These are phyloP conservation scores for Drosophila quinaria DNA, from an alignment of 2,888 invertebrate genomes.

Conservation along the genomic window DNA sequence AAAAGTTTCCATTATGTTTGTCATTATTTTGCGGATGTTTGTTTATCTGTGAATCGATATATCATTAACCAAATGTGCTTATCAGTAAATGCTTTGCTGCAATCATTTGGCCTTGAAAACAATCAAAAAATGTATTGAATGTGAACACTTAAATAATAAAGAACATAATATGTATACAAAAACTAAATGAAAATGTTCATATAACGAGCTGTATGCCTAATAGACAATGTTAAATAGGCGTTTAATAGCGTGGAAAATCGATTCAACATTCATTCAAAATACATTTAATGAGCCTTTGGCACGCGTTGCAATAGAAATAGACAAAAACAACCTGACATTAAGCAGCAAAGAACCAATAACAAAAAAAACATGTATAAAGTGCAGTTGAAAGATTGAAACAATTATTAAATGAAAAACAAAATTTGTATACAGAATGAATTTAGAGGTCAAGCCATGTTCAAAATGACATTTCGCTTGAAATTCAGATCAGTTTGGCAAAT, in stretches of 20 bases:
- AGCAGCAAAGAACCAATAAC: constrained; percentile 9
- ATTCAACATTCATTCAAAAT: constrained; percentile 63
- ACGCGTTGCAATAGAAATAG: constrained; percentile 43
- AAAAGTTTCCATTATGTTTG: not conserved
- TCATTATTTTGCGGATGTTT: constrained; percentile 7
- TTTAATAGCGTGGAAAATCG: constrained; percentile 68
- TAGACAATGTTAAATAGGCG: constrained; percentile 46
- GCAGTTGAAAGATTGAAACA: not conserved
- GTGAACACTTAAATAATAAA: constrained; percentile 14
- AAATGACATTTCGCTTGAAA: too few relatives aligned
- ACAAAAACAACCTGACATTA: constrained; percentile 36
- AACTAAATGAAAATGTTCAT: constrained; percentile 1
- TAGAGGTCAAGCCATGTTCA: too few relatives aligned
- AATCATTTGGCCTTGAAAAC: constrained; percentile 21
- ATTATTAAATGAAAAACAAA: too few relatives aligned
- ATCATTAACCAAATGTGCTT: constrained; percentile 12
- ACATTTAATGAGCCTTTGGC: constrained; percentile 59
- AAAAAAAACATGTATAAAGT: too few relatives aligned
- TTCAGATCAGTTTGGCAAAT: too few relatives aligned
- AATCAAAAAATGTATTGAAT: constrained; percentile 19
- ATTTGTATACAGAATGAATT: too few relatives aligned
- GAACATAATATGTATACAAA: not conserved
- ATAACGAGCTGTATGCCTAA: constrained; percentile 24
- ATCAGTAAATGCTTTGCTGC: constrained; percentile 12
- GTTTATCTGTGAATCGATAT: constrained; percentile 22